Evolutionary conservation across 1,140 invertebrate species (phyloP), one percentile per base, ranked within the genome.

Genomic region (Luehdorfia chinensis): DNA sequence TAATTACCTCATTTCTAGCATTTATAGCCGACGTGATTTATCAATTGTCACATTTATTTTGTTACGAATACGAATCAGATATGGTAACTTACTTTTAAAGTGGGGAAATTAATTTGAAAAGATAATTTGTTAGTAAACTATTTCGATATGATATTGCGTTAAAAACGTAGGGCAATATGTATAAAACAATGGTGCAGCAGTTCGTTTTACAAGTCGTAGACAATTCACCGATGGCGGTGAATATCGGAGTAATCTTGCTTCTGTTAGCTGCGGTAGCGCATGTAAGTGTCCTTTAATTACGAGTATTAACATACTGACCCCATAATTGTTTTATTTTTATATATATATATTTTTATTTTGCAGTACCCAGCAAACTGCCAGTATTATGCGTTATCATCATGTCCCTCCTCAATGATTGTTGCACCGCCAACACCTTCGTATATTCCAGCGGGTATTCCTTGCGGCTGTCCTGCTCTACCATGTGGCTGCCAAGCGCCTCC

Each of bases 361-460:
- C 61, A 77, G 74, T 45, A 47, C 44, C 48, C 58, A 31, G 69
- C 50, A 8, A 52, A 62, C 39, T 63, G 61, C 27, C 74, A 79
- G 58, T 83, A 77, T 19, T 78, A 78, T 56, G 63, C 59, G 1
- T 9, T 43, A 9, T 63, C 70, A 3, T 56, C 65, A n/a, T 75
- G 69, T 36, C 45, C 52, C 1, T 36, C 54, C 3, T 36, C 62
- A 2, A 27, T 49, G 13, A 41, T 60, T 25, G 37, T 50, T 9
- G 15, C 30, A 4, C 34, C 53, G n/a, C 25, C 32, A 16, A 13
- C 47, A 7, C 30, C 32, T 6, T 11, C 28, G 4, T 55, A 47
- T 34, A 55, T 51, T 2, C 54, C 55, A 0, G 1, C 47, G n/a
- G 21, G 25, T 1, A 2, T 49, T 16, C 18, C 50, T 55, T 8